Percentiles rank a stretch among this genome's conserved stretches.
Conservation (phyloP, 2,113 vertebrate species). For the Antechinus flavipes region DNA sequence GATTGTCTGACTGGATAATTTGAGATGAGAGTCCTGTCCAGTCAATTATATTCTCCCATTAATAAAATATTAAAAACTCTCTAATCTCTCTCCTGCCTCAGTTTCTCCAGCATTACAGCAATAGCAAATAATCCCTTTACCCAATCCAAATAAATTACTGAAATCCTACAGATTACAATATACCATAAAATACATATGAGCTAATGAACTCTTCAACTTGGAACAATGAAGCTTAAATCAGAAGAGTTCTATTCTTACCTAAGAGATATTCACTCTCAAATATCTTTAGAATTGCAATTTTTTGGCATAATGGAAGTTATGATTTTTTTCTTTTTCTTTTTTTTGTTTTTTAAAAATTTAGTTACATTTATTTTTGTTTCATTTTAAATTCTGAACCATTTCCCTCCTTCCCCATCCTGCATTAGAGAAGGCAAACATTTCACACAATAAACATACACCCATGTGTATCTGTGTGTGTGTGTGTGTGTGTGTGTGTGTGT, state of each 20-base stretch:
- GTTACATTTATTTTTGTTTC: not conserved
- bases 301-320: not conserved
- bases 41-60: too few species aligned
- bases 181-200: not conserved
- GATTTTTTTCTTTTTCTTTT: not conserved
- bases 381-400: not conserved
- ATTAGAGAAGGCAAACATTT: not conserved
- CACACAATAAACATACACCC: not conserved
- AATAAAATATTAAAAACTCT: too few species aligned
- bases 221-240: not conserved
- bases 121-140: not conserved
- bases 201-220: not conserved
- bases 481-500: too few species aligned
- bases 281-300: not conserved
- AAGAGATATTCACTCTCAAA: not conserved
- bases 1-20: too few species aligned
- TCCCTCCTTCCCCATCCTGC: too few species aligned
- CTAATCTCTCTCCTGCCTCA: too few species aligned
- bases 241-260: not conserved
- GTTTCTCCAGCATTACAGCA: too few species aligned
- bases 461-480: too few species aligned
- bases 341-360: too few species aligned
- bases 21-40: too few species aligned
- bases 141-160: not conserved
- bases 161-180: not conserved